Evolutionary conservation across 2,888 invertebrate species (phyloP).

Genomic region (Xanthia togata): DNA sequence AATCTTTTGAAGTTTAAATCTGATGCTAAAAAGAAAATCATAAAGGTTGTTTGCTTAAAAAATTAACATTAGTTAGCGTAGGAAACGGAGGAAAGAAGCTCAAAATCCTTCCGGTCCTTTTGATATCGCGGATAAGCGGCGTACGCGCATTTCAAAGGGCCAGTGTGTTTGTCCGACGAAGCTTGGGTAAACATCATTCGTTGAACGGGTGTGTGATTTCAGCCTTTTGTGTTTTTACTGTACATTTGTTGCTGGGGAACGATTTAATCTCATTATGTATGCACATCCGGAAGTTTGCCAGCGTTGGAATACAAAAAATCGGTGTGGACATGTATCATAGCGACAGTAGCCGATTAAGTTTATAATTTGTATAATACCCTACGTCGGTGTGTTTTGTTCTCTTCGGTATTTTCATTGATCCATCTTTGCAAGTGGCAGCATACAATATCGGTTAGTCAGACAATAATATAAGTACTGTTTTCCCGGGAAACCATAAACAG

Average conservation of each 20-base stretch:
- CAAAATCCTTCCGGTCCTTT: constrained; percentile 87
- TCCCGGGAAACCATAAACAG: constrained; percentile 52
- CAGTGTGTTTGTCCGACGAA: constrained; percentile 78
- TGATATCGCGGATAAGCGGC: constrained; percentile 79
- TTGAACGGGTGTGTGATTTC: constrained; percentile 80
- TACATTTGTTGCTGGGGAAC: constrained; percentile 70
- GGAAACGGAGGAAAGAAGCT: constrained; percentile 69
- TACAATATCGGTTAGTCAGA: constrained; percentile 27
- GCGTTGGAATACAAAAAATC: constrained; percentile 51
- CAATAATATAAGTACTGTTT: constrained; percentile 22
- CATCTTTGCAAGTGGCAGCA: constrained; percentile 21
- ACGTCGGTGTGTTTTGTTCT: constrained; percentile 29
- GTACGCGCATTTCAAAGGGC: constrained; percentile 81
- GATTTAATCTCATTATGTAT: constrained; percentile 80
- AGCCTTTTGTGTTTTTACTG: constrained; percentile 79
- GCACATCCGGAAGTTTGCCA: constrained; percentile 76
- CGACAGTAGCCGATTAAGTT: constrained; percentile 51
- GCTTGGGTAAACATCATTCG: constrained; percentile 84
- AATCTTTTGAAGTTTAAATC: constrained; percentile 61
- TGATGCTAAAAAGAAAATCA: constrained; percentile 55
- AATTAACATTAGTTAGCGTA: constrained; percentile 72
- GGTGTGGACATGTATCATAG: constrained; percentile 23
- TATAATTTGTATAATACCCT: constrained; percentile 49
- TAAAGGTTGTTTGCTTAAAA: constrained; percentile 75
- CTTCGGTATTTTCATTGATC: constrained; percentile 34